Conservation (phyloP, 2,113 vertebrate species). For the Bettongia penicillata region DNA sequence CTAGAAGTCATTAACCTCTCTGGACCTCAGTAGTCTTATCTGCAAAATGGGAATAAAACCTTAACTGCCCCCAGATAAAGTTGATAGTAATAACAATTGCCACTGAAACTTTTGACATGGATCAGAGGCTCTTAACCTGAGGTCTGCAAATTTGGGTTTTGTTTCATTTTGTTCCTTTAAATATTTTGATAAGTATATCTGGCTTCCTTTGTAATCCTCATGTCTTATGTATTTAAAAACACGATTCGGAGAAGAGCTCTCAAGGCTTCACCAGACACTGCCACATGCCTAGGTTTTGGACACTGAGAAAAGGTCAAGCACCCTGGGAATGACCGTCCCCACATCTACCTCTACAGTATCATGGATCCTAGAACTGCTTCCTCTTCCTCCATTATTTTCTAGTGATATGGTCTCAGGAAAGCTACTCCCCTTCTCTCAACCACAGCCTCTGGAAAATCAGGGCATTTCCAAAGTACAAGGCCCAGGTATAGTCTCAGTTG, state of each 20-base stretch:
- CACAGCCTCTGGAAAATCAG: neutral
- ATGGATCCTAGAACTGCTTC: neutral
- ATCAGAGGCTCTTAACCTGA: neutral
- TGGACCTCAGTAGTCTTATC: neutral
- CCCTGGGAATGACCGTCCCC: neutral
- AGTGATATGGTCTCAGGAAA: neutral
- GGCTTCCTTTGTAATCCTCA: neutral
- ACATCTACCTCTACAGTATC: too few relatives aligned
- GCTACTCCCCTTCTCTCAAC: neutral
- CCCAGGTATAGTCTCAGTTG: too few relatives aligned
- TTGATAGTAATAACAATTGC: too few relatives aligned
- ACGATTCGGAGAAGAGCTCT: neutral
- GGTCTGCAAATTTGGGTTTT: neutral
- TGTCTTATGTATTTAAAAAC: neutral
- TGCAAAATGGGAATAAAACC: neutral
- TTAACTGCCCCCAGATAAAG: neutral
- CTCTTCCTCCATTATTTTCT: neutral
- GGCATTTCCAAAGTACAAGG: too few relatives aligned
- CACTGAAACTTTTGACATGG: neutral
- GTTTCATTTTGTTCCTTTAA: neutral
- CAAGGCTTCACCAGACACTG: neutral
- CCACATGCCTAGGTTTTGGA: neutral
- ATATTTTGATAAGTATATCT: neutral
- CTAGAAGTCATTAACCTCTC: neutral
- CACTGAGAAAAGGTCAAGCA: neutral